Conservation (phyloP, 2,888 invertebrate species). For the Nymphalis polychloros region DNA sequence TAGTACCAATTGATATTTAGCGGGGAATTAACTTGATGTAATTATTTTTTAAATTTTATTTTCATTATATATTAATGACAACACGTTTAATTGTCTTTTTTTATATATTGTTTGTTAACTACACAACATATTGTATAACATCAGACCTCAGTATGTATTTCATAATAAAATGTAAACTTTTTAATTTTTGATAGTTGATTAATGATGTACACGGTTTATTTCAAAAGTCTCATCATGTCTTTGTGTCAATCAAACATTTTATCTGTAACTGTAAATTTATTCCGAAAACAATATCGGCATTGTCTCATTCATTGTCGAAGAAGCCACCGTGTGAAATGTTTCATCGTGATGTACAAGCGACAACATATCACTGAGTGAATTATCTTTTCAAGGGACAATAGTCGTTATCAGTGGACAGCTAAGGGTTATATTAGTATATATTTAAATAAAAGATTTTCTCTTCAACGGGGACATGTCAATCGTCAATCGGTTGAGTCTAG, state of each 20-base stretch:
- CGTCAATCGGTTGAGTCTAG: constrained; percentile 55
- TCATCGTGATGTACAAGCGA: constrained; percentile 61
- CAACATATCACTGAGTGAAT: background rate
- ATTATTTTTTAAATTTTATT: no score
- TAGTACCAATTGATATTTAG: constrained; percentile 40
- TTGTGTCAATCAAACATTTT: constrained; percentile 24
- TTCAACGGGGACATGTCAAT: constrained; percentile 58
- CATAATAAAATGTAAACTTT: background rate
- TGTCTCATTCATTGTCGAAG: constrained; percentile 37
- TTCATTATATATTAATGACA: no score
- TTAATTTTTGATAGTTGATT: constrained; percentile 9
- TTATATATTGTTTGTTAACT: background rate
- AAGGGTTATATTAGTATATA: constrained; percentile 22
- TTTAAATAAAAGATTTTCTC: constrained; percentile 13
- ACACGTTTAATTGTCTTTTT: background rate
- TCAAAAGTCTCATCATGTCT: constrained; percentile 2
- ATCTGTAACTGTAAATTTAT: constrained; percentile 37
- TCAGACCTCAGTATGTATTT: background rate
- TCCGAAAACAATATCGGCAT: constrained; percentile 38
- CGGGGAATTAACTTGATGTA: constrained; percentile 12
- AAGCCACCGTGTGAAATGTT: constrained; percentile 64
- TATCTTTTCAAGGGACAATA: constrained; percentile 6
- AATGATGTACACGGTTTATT: constrained; percentile 23
- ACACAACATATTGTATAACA: background rate
- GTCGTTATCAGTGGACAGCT: constrained; percentile 11